These are phyloP conservation scores for Aricia artaxerxes DNA, from an alignment of 2,888 invertebrate species.

Conservation along the genomic window DNA sequence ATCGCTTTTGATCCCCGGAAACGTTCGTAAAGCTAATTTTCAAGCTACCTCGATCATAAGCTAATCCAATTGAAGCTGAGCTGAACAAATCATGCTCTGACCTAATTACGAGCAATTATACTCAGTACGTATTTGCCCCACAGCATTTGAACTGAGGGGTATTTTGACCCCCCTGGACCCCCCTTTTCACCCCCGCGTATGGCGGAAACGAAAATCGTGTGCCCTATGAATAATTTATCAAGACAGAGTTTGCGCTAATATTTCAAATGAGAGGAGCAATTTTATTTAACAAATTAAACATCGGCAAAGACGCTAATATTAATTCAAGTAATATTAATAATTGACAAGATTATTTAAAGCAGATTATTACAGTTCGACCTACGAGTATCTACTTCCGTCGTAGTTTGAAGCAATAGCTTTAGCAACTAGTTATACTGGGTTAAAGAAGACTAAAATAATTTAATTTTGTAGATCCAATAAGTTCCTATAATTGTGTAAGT, in stretches of 20 bases:
- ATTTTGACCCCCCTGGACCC: background rate
- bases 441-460: too few relatives aligned
- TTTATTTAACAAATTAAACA: constrained; percentile 15
- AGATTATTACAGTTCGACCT: too few relatives aligned
- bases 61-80: constrained; percentile 10
- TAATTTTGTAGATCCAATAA: too few relatives aligned
- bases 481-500: too few relatives aligned
- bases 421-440: too few relatives aligned
- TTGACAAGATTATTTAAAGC: background rate
- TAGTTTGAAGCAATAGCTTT: too few relatives aligned
- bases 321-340: background rate
- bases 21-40: background rate
- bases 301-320: background rate
- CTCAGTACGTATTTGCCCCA: constrained; percentile 16
- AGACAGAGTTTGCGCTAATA: background rate
- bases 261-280: constrained; percentile 4
- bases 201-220: constrained; percentile 3
- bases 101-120: background rate
- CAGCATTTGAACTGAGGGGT: background rate
- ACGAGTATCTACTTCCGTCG: too few relatives aligned
- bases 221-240: constrained; percentile 15
- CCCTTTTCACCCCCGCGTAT: background rate
- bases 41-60: background rate
- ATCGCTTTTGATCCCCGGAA: background rate
- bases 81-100: constrained; percentile 7